Percentiles rank a stretch among this genome's conserved stretches.
These are phyloP conservation scores for Callopanchax toddi DNA, from an alignment of 2,113 vertebrate genomes.

Conservation along the genomic window DNA sequence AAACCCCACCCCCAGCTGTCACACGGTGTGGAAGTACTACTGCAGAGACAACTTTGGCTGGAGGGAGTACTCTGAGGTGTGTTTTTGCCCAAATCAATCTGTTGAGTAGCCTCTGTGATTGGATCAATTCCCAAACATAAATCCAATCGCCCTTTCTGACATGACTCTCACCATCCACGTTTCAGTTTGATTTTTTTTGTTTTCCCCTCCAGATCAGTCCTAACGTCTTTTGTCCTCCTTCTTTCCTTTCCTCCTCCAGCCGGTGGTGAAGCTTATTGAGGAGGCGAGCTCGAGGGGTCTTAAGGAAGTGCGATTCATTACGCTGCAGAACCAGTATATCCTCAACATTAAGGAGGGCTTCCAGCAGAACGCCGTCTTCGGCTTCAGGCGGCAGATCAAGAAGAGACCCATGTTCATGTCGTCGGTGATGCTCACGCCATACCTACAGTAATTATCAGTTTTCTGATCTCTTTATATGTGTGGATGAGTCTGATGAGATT, in stretches of 20 bases:
- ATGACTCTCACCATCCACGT: conserved; percentile 24
- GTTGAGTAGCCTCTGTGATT: conserved; percentile 25
- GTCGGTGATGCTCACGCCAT: conserved; percentile 87
- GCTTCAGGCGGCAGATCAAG: conserved; percentile 94
- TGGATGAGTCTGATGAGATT: background rate
- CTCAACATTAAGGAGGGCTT: conserved; percentile 93
- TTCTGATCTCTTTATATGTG: background rate
- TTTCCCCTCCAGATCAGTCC: too few species aligned
- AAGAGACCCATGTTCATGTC: conserved; percentile 92
- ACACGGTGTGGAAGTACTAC: conserved; percentile 97
- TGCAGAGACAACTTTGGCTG: conserved; percentile 99
- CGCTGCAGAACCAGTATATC: conserved; percentile 96
- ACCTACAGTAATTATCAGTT: conserved; percentile 86
- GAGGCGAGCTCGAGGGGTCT: conserved; percentile 91
- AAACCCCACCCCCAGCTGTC: conserved; percentile 84
- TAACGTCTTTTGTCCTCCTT: background rate
- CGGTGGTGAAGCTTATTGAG: conserved; percentile 93
- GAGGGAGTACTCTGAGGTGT: conserved; percentile 98
- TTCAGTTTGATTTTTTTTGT: background rate
- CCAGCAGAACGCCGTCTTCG: conserved; percentile 90
- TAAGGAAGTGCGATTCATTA: conserved; percentile 95
- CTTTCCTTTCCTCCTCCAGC: conserved; percentile 69
- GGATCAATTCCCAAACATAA: conserved; percentile 36
- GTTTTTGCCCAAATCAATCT: conserved; percentile 33
- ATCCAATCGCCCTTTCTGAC: conserved; percentile 1